Base-by-base conservation (phyloP, 2,888 invertebrate genomes). In the Tubiluchus corallicola region DNA sequence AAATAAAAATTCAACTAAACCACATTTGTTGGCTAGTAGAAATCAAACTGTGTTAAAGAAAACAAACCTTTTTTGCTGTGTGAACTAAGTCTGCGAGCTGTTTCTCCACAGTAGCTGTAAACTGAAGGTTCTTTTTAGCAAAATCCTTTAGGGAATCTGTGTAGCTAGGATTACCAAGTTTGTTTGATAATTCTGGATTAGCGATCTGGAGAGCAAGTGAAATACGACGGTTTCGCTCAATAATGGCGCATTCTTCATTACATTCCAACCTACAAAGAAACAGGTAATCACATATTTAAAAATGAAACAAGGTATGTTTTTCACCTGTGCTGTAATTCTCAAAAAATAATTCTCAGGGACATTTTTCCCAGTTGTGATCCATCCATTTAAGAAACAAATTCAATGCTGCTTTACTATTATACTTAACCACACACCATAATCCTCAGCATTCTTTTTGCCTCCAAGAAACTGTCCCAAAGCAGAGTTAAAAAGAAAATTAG, bases 131-230 rank as follows among this genome's bases (percentile, higher is more conserved):
- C 51, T 79, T 76, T 56, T 79, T 79, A 20, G 80, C 82, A 70
- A 79, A 80, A 42, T 75, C 71, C 50, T 81, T 79, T 66, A 88
- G 74, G 59, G 77, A 81, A 50, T 88, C 85, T 29, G 81, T 79
- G 68, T 88, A 94, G 49, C 77, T 74, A 20, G 88, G 84, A 62
- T 81, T 83, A 21, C 80, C 76, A 4, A 66, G 57, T 41, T 65
- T 65, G 15, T 61, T 55, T 19, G 70, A 70, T 46, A 82, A 68
- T 65, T 90, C 88, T 1, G 90, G 84, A 69, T 87, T 87, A 45
- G 81, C 78, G 51, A 94, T 83, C 67, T 90, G 87, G 37, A 96
- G 70, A 2, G 88, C 94, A 44, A 87, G 74, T 5, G 90, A 90
- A 49, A 94, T 61, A 42, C 82, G 76, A 2, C 83, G 74, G 60